Percentiles rank a stretch among this genome's conserved stretches.
phyloP scores from a whole-genome alignment of 2,113 vertebrate species.

The Oceanodroma tethys region DNA sequence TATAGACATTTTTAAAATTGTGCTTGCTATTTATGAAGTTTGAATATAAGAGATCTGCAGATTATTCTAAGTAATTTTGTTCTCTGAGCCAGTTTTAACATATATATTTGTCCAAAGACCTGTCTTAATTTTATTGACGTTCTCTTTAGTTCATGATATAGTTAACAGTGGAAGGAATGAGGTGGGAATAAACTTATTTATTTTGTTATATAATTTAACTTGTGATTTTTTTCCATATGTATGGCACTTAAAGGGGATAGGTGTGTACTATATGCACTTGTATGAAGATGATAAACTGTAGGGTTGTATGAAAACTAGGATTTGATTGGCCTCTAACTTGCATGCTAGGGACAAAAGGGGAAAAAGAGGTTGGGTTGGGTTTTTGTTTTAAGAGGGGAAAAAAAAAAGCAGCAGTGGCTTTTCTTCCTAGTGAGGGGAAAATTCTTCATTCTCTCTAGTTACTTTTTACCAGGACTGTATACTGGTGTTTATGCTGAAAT shows the following conservation, averaged over 20 bases:
- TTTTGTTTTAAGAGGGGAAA: neutral
- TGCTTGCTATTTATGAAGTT: constrained; percentile 59
- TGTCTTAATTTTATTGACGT: constrained; percentile 60
- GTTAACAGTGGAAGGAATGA: constrained; percentile 42
- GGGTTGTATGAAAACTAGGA: constrained; percentile 39
- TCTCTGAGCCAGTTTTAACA: constrained; percentile 74
- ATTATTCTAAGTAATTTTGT: constrained; percentile 36
- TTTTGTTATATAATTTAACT: constrained; percentile 69
- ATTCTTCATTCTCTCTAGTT: neutral
- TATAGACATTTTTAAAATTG: constrained; percentile 40
- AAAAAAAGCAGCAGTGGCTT: neutral
- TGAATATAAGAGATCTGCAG: constrained; percentile 43
- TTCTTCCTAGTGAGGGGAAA: neutral
- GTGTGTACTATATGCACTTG: constrained; percentile 53
- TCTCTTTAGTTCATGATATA: constrained; percentile 44
- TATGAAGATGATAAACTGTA: constrained; percentile 50
- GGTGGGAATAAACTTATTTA: constrained; percentile 72
- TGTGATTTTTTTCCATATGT: constrained; percentile 42
- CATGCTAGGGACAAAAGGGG: constrained; percentile 36
- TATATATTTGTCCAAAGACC: constrained; percentile 74
- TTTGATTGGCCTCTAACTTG: constrained; percentile 42
- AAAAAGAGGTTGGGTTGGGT: neutral
- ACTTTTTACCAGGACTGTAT: neutral
- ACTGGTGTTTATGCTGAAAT: neutral
- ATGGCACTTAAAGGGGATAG: constrained; percentile 37